These are phyloP conservation scores for Dicaeum eximium DNA, from an alignment of 2,113 vertebrate genomes.

Conservation along the genomic window DNA sequence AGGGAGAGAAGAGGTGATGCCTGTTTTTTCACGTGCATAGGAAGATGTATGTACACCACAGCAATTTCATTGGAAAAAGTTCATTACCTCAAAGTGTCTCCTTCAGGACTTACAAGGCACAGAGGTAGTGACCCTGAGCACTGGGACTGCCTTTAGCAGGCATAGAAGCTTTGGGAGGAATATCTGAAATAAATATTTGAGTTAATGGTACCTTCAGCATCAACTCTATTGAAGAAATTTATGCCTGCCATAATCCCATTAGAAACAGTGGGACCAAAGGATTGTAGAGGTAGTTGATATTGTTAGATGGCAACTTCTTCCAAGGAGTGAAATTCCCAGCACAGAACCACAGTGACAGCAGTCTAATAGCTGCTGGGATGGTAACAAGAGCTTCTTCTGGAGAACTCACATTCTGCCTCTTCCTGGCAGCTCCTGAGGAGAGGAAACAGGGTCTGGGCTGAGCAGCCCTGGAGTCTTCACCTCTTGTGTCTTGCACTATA, in stretches of 20 bases:
- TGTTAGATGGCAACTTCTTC: neutral
- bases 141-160: neutral
- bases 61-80: neutral
- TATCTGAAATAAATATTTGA: neutral
- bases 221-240: neutral
- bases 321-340: neutral
- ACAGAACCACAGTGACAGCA: neutral
- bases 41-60: neutral
- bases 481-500: neutral
- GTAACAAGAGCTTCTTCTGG: neutral
- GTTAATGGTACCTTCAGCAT: neutral
- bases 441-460: neutral
- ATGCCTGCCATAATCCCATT: neutral
- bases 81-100: neutral
- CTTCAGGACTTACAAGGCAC: neutral
- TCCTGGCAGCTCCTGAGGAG: neutral
- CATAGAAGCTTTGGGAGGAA: neutral
- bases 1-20: constrained; percentile 63
- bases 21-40: neutral
- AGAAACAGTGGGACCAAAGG: neutral
- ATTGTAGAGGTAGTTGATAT: neutral
- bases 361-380: neutral
- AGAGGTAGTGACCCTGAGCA: neutral
- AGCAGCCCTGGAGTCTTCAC: neutral
- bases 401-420: neutral